phyloP scores from a whole-genome alignment of 2,888 invertebrate species.

The Trichogramma dendrolimi region DNA sequence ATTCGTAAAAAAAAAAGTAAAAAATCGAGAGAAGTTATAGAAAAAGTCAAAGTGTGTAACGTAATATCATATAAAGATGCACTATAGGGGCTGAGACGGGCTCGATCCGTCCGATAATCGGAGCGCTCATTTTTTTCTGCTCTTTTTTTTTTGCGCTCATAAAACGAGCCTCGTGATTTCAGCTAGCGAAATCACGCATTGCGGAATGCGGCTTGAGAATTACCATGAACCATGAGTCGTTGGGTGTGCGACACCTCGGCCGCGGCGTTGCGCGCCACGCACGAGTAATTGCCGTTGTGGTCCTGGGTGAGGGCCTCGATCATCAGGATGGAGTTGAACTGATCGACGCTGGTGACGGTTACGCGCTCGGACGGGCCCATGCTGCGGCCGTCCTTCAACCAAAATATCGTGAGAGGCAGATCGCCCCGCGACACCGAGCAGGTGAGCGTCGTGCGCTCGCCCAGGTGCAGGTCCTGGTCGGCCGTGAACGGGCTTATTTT shows the following conservation, averaged over 20 bases:
- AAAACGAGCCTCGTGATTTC: no score
- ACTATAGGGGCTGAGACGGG: conserved; percentile 1
- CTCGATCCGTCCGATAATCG: conserved; percentile 46
- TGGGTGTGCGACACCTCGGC: conserved; percentile 72
- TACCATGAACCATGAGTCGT: conserved; percentile 75
- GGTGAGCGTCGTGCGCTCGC: conserved; percentile 69
- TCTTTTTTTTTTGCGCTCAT: background rate
- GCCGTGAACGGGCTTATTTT: conserved; percentile 71
- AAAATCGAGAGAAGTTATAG: background rate
- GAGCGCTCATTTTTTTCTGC: conserved; percentile 31
- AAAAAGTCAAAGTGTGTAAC: background rate
- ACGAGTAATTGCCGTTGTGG: conserved; percentile 75
- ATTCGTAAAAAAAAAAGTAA: background rate
- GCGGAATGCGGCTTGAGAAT: conserved; percentile 52
- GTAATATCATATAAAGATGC: background rate
- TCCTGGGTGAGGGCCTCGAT: conserved; percentile 71
- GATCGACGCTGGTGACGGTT: conserved; percentile 70
- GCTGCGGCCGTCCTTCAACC: conserved; percentile 71
- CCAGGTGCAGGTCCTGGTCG: conserved; percentile 67
- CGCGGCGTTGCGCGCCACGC: conserved; percentile 68
- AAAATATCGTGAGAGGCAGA: conserved; percentile 69
- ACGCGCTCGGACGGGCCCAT: conserved; percentile 63
- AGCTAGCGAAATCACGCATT: background rate
- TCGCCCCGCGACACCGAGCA: conserved; percentile 75
- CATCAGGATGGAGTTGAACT: conserved; percentile 73